Evolutionary conservation across 1,140 invertebrate genomes (phyloP), one percentile per base, ranked within the genome.

Genomic region (Parapsyche elsis): DNA sequence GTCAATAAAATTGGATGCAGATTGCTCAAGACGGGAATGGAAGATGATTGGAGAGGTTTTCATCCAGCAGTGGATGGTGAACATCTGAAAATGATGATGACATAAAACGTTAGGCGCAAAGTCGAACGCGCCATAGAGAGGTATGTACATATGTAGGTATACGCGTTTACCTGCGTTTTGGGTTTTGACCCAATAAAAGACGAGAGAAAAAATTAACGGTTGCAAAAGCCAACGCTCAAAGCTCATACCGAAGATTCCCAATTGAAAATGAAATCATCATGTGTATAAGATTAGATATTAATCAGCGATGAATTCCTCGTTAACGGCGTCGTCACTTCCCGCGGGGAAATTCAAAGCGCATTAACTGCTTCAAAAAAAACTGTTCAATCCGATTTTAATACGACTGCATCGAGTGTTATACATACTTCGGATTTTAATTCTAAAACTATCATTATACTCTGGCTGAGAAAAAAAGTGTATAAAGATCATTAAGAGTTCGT

Each of bases 161-260:
- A 23, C 64, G 14, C 64, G 64, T 67, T 23, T 67, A 67, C 64
- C 64, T 67, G 64, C 1, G 59, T 61, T 4, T 53, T 5, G 12
- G 16, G 16, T 9, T 67, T 67, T 67, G 64, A 67, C 64, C 64
- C 23, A 67, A 67, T 67, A 67, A 67, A 61, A 67, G 64, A 23
- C 24, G 16, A 53, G 1, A 53, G 49, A 16, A 16, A 53, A 16
- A 53, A 53, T 53, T 53, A 16, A 16, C 10, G 12, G 16, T 53
- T 16, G 12, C 49, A 14, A 12, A 53, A 53, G 16, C 49, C 2
- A 10, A 53, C 10, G 12, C 10, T 53, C 49, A 53, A 16, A 53
- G 16, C 2, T 14, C 12, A 53, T 10, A 16, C 30, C 49, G 12
- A 10, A 53, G 10, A 2, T 53, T 53, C 49, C 16, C 49, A 53